Percentiles rank a stretch among this genome's conserved stretches.
These are phyloP conservation scores for Argyresthia albistria DNA, from an alignment of 2,888 invertebrate genomes.

Conservation along the genomic window DNA sequence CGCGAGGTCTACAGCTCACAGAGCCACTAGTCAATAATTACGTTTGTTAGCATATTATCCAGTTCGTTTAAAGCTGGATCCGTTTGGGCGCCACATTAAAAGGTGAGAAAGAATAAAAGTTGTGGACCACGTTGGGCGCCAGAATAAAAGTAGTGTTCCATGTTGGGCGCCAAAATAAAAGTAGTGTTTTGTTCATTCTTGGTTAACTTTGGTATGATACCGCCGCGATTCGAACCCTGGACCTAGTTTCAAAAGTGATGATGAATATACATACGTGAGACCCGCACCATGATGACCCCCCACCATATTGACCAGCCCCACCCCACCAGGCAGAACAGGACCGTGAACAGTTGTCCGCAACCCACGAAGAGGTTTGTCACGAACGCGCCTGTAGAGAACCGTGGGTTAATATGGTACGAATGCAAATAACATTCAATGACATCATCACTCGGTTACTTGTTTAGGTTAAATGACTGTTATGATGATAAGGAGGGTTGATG, in stretches of 20 bases:
- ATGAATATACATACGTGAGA: constrained; percentile 81
- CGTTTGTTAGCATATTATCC: too few species aligned
- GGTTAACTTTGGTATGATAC: too few species aligned
- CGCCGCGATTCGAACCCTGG: neutral
- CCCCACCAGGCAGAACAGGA: constrained; percentile 93
- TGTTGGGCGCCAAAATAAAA: neutral
- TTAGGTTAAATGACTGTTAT: too few species aligned
- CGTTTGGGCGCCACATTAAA: neutral
- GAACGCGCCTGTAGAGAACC: constrained; percentile 69
- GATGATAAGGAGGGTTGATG: too few species aligned
- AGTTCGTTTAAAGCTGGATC: neutral
- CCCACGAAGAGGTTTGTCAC: constrained; percentile 91
- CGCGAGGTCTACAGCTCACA: too few species aligned
- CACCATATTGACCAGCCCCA: constrained; percentile 99
- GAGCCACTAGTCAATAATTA: too few species aligned
- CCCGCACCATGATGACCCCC: constrained; percentile 91
- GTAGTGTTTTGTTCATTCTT: too few species aligned
- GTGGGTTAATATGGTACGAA: too few species aligned
- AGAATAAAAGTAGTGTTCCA: neutral
- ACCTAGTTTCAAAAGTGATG: neutral
- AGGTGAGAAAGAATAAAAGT: neutral
- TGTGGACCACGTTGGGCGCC: neutral
- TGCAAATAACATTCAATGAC: too few species aligned
- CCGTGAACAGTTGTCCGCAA: constrained; percentile 91
- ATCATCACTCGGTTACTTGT: too few species aligned